A percentile compares a stretch with the other conserved stretches of the same genome.
These are phyloP conservation scores for Heterocephalus glaber DNA, from an alignment of 2,113 vertebrate genomes.

Conservation along the genomic window DNA sequence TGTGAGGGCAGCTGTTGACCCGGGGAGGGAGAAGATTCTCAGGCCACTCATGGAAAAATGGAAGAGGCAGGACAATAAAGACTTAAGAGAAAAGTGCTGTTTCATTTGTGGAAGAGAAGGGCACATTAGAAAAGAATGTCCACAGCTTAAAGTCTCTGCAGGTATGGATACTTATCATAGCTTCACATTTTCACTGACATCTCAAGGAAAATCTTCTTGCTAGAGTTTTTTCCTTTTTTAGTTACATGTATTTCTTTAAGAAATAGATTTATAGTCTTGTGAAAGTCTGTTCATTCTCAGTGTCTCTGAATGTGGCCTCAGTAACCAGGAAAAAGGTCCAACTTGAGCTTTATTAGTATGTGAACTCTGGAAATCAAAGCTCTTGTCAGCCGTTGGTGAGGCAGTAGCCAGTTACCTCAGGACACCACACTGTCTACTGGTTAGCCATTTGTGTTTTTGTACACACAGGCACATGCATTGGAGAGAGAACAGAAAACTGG, in stretches of 20 bases:
- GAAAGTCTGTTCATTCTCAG: not conserved
- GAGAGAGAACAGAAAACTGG: not conserved
- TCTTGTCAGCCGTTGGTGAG: not conserved
- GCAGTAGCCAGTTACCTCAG: not conserved
- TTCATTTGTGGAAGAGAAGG: constrained; percentile 92
- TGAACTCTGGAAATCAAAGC: not conserved
- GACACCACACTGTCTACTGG: not conserved
- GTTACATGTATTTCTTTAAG: not conserved
- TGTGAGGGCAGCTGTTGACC: constrained; percentile 76
- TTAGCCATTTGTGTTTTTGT: not conserved
- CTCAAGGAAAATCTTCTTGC: constrained; percentile 34
- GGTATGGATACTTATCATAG: constrained; percentile 82
- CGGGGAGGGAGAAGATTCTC: constrained; percentile 83
- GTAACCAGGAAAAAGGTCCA: not conserved
- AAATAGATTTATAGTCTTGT: not conserved
- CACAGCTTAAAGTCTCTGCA: constrained; percentile 89
- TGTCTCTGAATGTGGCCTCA: not conserved
- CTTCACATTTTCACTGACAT: not conserved
- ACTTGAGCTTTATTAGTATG: not conserved
- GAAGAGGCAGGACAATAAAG: constrained; percentile 89
- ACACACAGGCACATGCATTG: not conserved
- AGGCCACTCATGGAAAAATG: constrained; percentile 87
- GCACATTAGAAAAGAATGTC: constrained; percentile 95
- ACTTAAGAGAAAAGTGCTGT: constrained; percentile 90
- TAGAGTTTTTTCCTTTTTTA: constrained; percentile 1